These are phyloP conservation scores for Lottia gigantea DNA, from an alignment of 2,888 invertebrate genomes.

Conservation along the genomic window DNA sequence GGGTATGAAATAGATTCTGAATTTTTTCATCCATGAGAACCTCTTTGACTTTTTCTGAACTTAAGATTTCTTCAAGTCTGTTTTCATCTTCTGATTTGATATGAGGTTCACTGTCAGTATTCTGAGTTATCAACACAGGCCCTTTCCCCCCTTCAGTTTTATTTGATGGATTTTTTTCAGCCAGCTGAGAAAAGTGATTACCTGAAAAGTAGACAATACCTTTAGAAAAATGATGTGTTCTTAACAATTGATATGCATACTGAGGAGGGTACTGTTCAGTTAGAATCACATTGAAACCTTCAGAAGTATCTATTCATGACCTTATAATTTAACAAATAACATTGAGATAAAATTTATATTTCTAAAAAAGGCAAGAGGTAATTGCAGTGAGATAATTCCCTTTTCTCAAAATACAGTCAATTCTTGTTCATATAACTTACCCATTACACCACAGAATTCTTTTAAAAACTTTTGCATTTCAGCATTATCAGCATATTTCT, in stretches of 20 bases:
- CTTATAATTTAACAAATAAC: too few species aligned
- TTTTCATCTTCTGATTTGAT: constrained; percentile 27
- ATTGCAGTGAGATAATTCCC: too few species aligned
- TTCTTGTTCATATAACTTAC: constrained; percentile 35
- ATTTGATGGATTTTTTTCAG: constrained; percentile 20
- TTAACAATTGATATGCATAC: background rate
- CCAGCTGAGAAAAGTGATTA: constrained; percentile 52
- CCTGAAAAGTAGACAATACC: constrained; percentile 39
- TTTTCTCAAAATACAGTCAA: too few species aligned
- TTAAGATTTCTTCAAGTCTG: constrained; percentile 33
- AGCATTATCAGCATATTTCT: constrained; percentile 57
- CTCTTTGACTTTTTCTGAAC: constrained; percentile 49
- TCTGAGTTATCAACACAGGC: too few species aligned
- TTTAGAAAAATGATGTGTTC: background rate
- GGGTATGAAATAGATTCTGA: constrained; percentile 48
- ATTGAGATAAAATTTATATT: too few species aligned
- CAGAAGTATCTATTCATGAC: too few species aligned
- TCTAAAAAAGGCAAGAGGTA: too few species aligned
- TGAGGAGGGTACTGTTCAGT: background rate
- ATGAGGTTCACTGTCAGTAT: too few species aligned
- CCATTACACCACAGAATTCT: constrained; percentile 62
- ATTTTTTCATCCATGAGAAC: constrained; percentile 55
- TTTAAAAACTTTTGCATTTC: constrained; percentile 60
- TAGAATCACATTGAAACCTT: too few species aligned
- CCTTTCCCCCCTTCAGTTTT: too few species aligned